Base-by-base conservation (phyloP, 2,888 invertebrate genomes). In the Tenthredo distinguenda region DNA sequence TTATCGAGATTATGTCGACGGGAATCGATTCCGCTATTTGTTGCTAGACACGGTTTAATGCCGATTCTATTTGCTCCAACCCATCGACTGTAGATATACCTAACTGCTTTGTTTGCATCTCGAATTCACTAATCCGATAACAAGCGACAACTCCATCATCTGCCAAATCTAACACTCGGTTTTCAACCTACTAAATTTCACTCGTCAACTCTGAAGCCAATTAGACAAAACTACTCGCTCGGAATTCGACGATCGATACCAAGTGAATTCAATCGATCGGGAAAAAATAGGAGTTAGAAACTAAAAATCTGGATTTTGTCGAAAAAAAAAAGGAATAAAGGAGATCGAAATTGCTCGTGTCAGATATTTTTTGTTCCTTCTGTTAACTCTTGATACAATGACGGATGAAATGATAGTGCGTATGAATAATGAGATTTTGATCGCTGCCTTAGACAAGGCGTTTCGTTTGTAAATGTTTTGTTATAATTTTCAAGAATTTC, bases 41-140 rank as follows among this genome's bases (percentile, higher is more conserved):
- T 62, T 37, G 26, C 58, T 21, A 58, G 18, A 55, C 10, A 40
- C 15, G 21, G 62, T 77, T 77, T 26, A 31, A 77, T 77, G 26
- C 18, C 50, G 4, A 62, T 81, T 62, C 81, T 15, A 62, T 81
- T 81, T 40, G 62, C 62, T 31, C 10, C 7, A 62, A 37, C 21
- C 81, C 62, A 77, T 55, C 77, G 77, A 9, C 62, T 21, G 37
- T 31, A 34, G 47, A 12, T 21, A 34, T 81, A 31, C n/a, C 47
- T 3, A 72, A 31, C 81, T 58, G 79, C 37, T 81, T 62, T 40
- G 81, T 40, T 81, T 37, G 37, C 21, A 15, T 43, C 81, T 81
- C 55, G 34, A 79, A 34, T 79, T 55, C 34, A n/a, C 58, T 40
- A 21, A 77, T 77, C 77, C 55, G 31, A 77, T 77, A 77, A 77